phyloP scores from a whole-genome alignment of 2,797 vertebrate species.

The Eutrigla gurnardus region DNA sequence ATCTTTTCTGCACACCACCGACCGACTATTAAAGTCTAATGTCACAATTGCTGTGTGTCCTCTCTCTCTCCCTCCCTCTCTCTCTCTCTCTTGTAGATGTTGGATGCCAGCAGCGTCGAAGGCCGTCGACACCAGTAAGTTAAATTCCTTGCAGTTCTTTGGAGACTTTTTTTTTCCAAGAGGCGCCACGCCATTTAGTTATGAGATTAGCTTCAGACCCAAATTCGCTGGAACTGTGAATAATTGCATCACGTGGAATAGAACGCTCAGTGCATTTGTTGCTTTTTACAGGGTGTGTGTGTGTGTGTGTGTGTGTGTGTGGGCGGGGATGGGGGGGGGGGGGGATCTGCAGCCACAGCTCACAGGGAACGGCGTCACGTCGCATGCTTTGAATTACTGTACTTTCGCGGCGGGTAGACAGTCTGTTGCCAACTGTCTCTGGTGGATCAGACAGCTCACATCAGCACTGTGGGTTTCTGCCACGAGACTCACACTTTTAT shows the following conservation, averaged over 20 bases:
- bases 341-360: slow-evolving; percentile 64
- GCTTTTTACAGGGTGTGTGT: slow-evolving; percentile 48
- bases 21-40: slow-evolving; percentile 3
- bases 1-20: slow-evolving; percentile 38
- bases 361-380: slow-evolving; percentile 67
- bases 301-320: slow-evolving; percentile 16
- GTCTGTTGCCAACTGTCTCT: slow-evolving; percentile 82
- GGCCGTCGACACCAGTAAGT: slow-evolving; percentile 2
- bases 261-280: slow-evolving; percentile 61
- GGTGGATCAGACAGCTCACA: slow-evolving; percentile 77
- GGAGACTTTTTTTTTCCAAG: slow-evolving; percentile 36
- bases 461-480: slow-evolving; percentile 70
- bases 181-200: slow-evolving; percentile 56
- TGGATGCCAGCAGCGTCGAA: background rate
- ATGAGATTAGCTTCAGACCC: slow-evolving; percentile 68
- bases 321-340: slow-evolving; percentile 30
- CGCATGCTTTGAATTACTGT: slow-evolving; percentile 87
- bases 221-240: slow-evolving; percentile 76
- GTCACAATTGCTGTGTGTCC: slow-evolving; percentile 3
- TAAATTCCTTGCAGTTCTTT: slow-evolving; percentile 47
- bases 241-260: slow-evolving; percentile 75
- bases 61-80: background rate
- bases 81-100: slow-evolving; percentile 10
- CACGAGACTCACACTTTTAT: slow-evolving; percentile 56
- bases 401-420: slow-evolving; percentile 79